These are phyloP conservation scores for Hyperoplus immaculatus DNA, from an alignment of 2,797 vertebrate genomes.

Conservation along the genomic window DNA sequence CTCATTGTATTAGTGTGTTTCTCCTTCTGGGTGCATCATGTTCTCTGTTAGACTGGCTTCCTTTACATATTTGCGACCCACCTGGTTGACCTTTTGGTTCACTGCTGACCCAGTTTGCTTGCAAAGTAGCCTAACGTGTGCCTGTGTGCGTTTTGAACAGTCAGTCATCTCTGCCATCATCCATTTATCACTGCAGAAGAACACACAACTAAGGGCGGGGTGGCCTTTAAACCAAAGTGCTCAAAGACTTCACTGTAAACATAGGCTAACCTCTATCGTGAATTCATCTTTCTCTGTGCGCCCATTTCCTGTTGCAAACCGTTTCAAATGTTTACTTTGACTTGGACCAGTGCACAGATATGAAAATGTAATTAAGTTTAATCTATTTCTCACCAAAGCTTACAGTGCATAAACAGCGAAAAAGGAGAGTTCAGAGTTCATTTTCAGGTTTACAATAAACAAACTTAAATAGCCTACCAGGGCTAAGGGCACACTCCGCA, in stretches of 20 bases:
- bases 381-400: constrained; percentile 9
- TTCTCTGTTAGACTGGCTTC: not conserved
- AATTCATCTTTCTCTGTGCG: constrained; percentile 11
- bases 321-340: constrained; percentile 48
- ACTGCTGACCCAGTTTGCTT: constrained; percentile 38
- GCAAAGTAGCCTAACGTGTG: not conserved
- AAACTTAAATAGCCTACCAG: not conserved
- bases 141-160: constrained; percentile 13
- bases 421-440: not conserved
- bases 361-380: constrained; percentile 11
- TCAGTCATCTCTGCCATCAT: constrained; percentile 36
- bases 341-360: constrained; percentile 28
- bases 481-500: constrained; percentile 8
- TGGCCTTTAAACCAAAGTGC: constrained; percentile 19
- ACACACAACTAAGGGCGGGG: constrained; percentile 14
- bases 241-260: constrained; percentile 51
- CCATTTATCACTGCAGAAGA: constrained; percentile 30
- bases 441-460: not conserved
- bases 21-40: constrained; percentile 7
- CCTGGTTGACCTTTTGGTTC: constrained; percentile 17
- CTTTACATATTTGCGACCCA: constrained; percentile 19
- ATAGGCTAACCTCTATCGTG: constrained; percentile 11
- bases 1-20: constrained; percentile 8
- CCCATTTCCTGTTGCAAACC: constrained; percentile 53
- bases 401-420: not conserved